These are phyloP conservation scores for Malacoctenus gilli DNA, from an alignment of 2,797 vertebrate genomes.

Conservation along the genomic window DNA sequence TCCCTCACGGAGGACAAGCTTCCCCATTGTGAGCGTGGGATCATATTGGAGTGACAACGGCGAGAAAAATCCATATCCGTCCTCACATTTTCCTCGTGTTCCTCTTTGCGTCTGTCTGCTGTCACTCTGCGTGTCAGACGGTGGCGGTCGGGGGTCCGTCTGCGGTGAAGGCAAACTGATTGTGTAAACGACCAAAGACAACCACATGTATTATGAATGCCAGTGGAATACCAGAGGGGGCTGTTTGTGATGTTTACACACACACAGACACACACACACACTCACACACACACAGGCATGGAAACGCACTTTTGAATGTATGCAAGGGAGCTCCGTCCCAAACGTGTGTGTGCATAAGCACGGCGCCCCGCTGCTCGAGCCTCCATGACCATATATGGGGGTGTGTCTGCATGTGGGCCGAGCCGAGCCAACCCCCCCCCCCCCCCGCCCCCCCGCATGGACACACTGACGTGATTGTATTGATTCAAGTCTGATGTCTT, in stretches of 20 bases:
- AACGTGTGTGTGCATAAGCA: conserved; percentile 4
- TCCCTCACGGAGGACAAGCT: no score
- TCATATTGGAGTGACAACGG: no score
- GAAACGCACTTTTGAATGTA: conserved; percentile 25
- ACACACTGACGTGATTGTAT: neutral
- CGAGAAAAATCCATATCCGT: neutral
- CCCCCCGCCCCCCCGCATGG: no score
- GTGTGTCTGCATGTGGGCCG: conserved; percentile 5
- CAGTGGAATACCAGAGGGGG: conserved; percentile 26
- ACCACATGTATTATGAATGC: conserved; percentile 57
- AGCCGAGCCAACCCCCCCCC: no score
- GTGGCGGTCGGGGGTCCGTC: conserved; percentile 55
- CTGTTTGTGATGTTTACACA: conserved; percentile 14
- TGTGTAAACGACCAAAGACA: conserved; percentile 59
- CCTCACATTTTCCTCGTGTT: neutral
- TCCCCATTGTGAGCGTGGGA: no score
- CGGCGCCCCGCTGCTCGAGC: neutral
- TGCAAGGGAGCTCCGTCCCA: conserved; percentile 6
- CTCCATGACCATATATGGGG: neutral
- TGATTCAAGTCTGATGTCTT: conserved; percentile 12
- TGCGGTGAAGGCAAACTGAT: conserved; percentile 54
- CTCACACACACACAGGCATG: neutral
- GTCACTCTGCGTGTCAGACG: conserved; percentile 57
- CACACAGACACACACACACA: neutral
- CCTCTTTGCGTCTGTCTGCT: neutral